These are phyloP conservation scores for Sebastes itinus DNA, from an alignment of 2,797 vertebrate genomes.

Conservation along the genomic window DNA sequence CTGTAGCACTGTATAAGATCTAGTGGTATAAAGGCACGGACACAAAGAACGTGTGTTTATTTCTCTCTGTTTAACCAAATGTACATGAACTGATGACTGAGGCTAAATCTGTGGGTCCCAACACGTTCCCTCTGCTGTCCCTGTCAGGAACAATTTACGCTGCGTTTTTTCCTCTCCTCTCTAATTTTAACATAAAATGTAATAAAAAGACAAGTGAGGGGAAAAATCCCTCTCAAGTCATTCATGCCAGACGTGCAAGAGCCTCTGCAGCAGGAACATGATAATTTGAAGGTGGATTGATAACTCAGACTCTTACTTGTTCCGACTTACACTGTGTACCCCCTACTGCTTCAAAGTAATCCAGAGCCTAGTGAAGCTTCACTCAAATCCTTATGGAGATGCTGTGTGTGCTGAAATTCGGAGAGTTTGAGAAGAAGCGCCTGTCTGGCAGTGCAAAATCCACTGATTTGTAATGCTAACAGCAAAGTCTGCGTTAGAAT, in stretches of 20 bases:
- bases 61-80: slow-evolving; percentile 54
- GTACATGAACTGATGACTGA: slow-evolving; percentile 47
- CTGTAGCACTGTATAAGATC: slow-evolving; percentile 38
- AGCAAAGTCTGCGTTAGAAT: neutral
- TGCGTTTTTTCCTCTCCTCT: slow-evolving; percentile 31
- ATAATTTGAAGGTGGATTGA: slow-evolving; percentile 65
- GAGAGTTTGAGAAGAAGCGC: slow-evolving; percentile 2
- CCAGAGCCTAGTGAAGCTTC: slow-evolving; percentile 49
- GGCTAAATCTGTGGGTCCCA: slow-evolving; percentile 29
- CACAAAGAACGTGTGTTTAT: slow-evolving; percentile 56
- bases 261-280: slow-evolving; percentile 41
- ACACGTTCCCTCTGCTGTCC: slow-evolving; percentile 43
- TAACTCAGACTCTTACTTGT: slow-evolving; percentile 55
- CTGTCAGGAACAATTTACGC: slow-evolving; percentile 46
- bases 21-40: slow-evolving; percentile 35
- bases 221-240: slow-evolving; percentile 22
- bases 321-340: slow-evolving; percentile 40
- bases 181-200: slow-evolving; percentile 48
- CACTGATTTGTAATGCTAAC: slow-evolving; percentile 8
- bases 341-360: slow-evolving; percentile 69
- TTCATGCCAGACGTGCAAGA: slow-evolving; percentile 36
- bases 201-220: slow-evolving; percentile 50
- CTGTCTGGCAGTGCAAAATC: slow-evolving; percentile 6
- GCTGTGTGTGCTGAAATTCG: slow-evolving; percentile 30
- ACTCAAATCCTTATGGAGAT: slow-evolving; percentile 52